Evolutionary conservation across 1,140 invertebrate genomes (phyloP).

Genomic region (Atopsyche davidsoni): DNA sequence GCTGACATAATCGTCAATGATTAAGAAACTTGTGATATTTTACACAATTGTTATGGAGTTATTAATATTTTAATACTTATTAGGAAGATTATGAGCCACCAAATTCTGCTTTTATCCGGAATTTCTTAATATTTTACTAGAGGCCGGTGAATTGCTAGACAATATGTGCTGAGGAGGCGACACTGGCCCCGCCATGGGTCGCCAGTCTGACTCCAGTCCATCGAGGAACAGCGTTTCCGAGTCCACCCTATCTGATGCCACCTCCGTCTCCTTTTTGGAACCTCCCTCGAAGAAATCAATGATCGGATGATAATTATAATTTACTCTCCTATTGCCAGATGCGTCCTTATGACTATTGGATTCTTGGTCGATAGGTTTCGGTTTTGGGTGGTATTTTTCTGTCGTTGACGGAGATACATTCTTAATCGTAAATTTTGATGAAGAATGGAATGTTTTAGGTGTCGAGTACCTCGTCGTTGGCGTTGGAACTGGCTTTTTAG

Average conservation of each 20-base stretch:
- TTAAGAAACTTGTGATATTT: too few relatives aligned
- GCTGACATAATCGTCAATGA: too few relatives aligned
- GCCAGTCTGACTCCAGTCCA: constrained; percentile 41
- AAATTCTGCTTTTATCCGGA: too few relatives aligned
- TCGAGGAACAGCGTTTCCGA: constrained; percentile 33
- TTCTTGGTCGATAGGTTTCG: constrained; percentile 13
- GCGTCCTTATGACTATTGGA: constrained; percentile 19
- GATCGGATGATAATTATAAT: constrained; percentile 81
- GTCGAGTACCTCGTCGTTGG: constrained; percentile 36
- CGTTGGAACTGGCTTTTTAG: constrained; percentile 31
- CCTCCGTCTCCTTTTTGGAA: constrained; percentile 33
- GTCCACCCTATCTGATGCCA: constrained; percentile 41
- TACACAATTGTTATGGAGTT: too few relatives aligned
- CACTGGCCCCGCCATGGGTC: constrained; percentile 39
- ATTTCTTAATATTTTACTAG: too few relatives aligned
- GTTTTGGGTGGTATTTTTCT: constrained; percentile 12
- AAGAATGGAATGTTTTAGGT: constrained; percentile 30
- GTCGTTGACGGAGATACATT: constrained; percentile 14
- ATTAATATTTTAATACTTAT: too few relatives aligned
- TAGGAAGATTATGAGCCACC: too few relatives aligned
- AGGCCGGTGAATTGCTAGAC: too few relatives aligned
- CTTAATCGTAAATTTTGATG: constrained; percentile 25
- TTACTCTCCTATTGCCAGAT: constrained; percentile 51
- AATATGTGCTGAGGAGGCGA: constrained; percentile 6
- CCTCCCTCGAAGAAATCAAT: constrained; percentile 69